Base-by-base conservation (phyloP, 2,888 invertebrate species). In the Ormyrus thymus region DNA sequence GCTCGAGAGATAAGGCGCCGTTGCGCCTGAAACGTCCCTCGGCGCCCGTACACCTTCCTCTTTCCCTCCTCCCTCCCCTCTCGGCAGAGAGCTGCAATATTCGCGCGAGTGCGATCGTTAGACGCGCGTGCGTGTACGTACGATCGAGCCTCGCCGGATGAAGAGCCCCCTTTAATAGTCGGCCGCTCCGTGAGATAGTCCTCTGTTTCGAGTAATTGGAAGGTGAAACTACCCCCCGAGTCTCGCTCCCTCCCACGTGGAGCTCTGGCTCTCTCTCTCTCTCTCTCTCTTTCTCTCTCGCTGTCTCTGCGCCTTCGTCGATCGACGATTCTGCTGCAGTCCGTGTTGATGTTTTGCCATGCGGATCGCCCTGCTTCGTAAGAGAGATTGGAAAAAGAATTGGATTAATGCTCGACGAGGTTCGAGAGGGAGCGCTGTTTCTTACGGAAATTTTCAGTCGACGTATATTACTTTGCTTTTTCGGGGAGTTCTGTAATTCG, bases 151-250 rank as follows among this genome's bases (percentile, higher is more conserved):
- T 74, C 58, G 58, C 9, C 48, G 53, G 65, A 56, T 29, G 58
- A 51, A 10, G 7, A 43, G 51, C 48, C 62, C 69, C 48, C 58
- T 65, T 51, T 58, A 71, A 76, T 71, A 76, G 69, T 48, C 65
- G 45, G 7, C 7, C 43, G 66, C 13, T 6, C 45, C 29, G 56
- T 64, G 29, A 29, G 70, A 76, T 69, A 70, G 64, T 58, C 61
- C 64, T 64, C 62, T 71, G 64, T 76, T 71, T 71, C 68, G 68
- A 68, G 68, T 78, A 78, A 78, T 78, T 78, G 73, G 68, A 55
- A 61, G 66, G 55, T 68, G 55, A 45, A 74, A 64, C 64, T 51
- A 64, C 45, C 62, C 72, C 53, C n/a, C n/a, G 65, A 46, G 45
- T 46, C 51, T 10, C 56, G 48, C 72, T 46, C 43, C 48, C 46